Percentiles rank a stretch among this genome's conserved stretches.
Conservation (phyloP, 2,888 invertebrate species). For the Norana najaformis region DNA sequence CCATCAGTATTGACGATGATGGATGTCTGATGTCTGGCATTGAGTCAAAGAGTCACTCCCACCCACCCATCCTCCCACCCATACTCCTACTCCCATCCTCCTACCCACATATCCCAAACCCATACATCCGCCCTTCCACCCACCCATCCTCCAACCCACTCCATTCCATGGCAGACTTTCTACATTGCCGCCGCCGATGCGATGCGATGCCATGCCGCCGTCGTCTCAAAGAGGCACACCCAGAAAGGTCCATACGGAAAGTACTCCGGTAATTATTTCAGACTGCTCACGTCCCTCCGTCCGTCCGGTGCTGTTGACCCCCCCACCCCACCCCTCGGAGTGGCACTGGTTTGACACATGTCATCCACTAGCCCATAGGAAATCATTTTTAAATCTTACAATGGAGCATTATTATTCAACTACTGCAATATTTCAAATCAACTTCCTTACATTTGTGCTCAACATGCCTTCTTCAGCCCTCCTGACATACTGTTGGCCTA, state of each 20-base stretch:
- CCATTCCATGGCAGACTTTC: neutral
- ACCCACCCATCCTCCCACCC: neutral
- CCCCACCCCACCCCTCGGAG: neutral
- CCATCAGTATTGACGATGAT: no score
- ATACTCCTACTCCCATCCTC: neutral
- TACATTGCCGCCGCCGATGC: no score
- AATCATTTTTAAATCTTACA: no score
- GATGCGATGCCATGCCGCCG: no score
- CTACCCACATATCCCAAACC: no score
- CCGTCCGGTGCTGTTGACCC: neutral
- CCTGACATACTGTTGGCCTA: neutral
- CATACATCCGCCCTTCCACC: neutral
- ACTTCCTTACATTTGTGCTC: neutral
- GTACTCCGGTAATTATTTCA: neutral
- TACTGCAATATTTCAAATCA: neutral
- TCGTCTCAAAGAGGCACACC: neutral
- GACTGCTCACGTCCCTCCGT: neutral
- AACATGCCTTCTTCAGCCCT: neutral
- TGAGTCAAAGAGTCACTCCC: neutral
- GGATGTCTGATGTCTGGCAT: no score
- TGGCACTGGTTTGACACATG: slow-evolving; percentile 13
- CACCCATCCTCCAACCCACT: neutral
- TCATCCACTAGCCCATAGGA: neutral
- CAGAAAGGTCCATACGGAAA: neutral
- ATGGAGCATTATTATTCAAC: neutral